Evolutionary conservation across 1,140 invertebrate species (phyloP).

Genomic region (Bombus sylvicola): DNA sequence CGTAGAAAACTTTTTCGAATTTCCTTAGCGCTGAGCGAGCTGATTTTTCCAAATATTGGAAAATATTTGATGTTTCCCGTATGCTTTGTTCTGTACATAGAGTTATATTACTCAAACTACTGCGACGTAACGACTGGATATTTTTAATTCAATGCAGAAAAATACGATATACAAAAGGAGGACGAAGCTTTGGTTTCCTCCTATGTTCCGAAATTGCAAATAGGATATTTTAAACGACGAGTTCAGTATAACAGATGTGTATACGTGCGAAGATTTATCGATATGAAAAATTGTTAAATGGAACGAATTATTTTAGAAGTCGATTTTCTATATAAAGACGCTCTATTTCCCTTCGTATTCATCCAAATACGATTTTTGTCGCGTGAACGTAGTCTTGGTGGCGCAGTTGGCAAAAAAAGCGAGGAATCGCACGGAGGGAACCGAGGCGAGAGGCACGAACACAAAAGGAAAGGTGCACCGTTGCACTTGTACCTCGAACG

Average conservation of each 20-base stretch:
- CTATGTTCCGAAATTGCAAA: no score
- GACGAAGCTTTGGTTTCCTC: no score
- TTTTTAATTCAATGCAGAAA: not conserved
- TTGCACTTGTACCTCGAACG: slow-evolving; percentile 57
- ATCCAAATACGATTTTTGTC: no score
- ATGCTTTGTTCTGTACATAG: no score
- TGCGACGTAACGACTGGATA: no score
- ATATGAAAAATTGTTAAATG: not conserved
- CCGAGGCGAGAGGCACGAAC: slow-evolving; percentile 14
- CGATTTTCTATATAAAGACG: not conserved
- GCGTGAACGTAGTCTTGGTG: not conserved
- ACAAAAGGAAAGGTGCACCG: slow-evolving; percentile 51
- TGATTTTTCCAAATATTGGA: not conserved
- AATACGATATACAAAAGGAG: no score
- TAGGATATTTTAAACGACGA: no score
- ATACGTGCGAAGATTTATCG: not conserved
- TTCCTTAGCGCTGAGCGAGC: no score
- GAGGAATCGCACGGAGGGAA: slow-evolving; percentile 15
- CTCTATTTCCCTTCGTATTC: not conserved
- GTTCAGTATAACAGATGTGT: no score
- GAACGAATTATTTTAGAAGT: not conserved
- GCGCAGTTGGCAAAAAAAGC: not conserved
- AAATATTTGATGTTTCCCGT: no score
- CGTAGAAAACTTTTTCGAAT: not conserved
- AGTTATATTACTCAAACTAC: not conserved